Evolutionary conservation across 2,888 invertebrate genomes (phyloP).

Genomic region (Andrena bicolor): DNA sequence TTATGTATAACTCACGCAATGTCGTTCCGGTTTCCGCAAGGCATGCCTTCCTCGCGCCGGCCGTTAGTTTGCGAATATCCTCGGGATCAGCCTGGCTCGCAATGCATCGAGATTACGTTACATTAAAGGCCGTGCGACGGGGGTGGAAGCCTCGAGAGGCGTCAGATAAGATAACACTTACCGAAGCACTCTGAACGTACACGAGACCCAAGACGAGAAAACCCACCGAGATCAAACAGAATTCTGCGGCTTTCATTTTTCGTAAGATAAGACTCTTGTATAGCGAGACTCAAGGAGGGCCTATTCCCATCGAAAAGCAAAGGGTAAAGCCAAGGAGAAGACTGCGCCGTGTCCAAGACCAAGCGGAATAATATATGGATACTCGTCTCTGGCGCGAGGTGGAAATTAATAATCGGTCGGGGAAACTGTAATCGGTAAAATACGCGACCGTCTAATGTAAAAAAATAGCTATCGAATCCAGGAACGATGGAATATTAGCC

Average conservation of each 20-base stretch:
- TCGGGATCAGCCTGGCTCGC: constrained; percentile 54
- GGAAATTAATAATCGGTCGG: constrained; percentile 29
- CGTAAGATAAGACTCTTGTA: too few species aligned
- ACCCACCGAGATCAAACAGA: not conserved
- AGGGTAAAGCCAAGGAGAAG: not conserved
- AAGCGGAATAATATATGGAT: constrained; percentile 22
- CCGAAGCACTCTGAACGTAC: not conserved
- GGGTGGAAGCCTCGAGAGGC: not conserved
- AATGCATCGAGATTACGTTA: not conserved
- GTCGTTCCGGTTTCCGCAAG: constrained; percentile 62
- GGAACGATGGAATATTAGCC: not conserved
- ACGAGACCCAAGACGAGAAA: not conserved
- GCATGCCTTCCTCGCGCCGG: constrained; percentile 63
- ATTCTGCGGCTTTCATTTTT: not conserved
- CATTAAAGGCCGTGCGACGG: not conserved
- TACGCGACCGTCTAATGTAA: not conserved
- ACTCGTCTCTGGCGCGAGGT: not conserved
- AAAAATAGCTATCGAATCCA: too few species aligned
- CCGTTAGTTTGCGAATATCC: constrained; percentile 58
- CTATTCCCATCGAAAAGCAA: not conserved
- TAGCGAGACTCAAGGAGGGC: too few species aligned
- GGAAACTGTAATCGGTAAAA: not conserved
- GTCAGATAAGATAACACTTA: constrained; percentile 5
- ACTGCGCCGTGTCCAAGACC: not conserved
- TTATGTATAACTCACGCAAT: constrained; percentile 58